Base-by-base conservation (phyloP, 1,140 invertebrate species). In the Aphaenogaster rudis region DNA sequence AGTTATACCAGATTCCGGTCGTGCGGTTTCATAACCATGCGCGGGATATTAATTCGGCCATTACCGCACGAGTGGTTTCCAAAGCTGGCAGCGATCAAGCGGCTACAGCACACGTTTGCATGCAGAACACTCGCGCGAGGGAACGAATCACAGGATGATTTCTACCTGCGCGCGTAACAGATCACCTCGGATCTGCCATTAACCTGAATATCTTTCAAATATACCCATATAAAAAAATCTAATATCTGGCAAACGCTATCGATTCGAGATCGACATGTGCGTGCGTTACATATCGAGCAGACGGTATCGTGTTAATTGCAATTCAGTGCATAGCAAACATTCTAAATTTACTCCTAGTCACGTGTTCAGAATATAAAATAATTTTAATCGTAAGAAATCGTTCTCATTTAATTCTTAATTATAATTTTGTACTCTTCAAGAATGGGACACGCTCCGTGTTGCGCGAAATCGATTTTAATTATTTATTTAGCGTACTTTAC, bases 1-100 rank as follows among this genome's bases (percentile, higher is more conserved):
- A 84, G 42, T 84, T 84, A 84, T 84, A 76, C 39, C 33, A 84
- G 80, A 84, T 69, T 89, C 61, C 71, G 84, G 63, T 74, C 76
- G 74, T 76, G 61, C 82, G 71, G 69, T 64, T 66, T 64, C 89
- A 67, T 86, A 88, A 72, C 90, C 82, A 88, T 64, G 87, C 59
- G 39, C 74, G 50, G 78, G 57, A 88, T 90, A 91, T 91, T 90
- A 90, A 90, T 91, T 90, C 64, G 74, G 52, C 48, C 71, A 72
- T 88, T 91, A 77, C 86, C 50, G 50, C 72, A 86, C 54, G 57
- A 78, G 72, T 64, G 59, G 63, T 88, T 88, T 89, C 76, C 79
- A 54, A 61, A 84, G 80, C 79, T 61, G 54, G 54, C 69, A 42
- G 69, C 69, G 54, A 87, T 74, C 69, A 64, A 36, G 39, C 11